Conservation (phyloP, 37 sponge, comb jelly and placozoan species). For the Diacarnus erythraeanus region DNA sequence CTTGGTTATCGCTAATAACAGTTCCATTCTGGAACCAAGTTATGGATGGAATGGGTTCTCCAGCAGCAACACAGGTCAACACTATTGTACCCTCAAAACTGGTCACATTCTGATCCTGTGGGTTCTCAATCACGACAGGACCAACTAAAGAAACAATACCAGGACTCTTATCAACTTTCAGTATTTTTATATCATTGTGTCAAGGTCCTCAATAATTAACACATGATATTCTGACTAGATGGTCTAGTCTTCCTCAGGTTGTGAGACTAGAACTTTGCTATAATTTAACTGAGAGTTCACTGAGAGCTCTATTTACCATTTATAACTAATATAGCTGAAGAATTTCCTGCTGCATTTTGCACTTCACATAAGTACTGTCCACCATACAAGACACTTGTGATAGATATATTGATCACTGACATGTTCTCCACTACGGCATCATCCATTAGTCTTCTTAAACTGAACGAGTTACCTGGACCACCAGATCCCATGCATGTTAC, state of each 20-base stretch:
- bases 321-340: not conserved
- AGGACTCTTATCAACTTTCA: too few species aligned
- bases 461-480: conserved; percentile 49
- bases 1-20: not conserved
- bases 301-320: conserved; percentile 21
- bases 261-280: conserved; percentile 11
- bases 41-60: conserved; percentile 44
- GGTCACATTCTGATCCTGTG: conserved; percentile 19
- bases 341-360: conserved; percentile 62
- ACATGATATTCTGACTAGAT: too few species aligned
- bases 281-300: too few species aligned
- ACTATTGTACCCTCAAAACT: not conserved
- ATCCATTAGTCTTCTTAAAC: conserved; percentile 5
- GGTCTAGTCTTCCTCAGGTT: not conserved
- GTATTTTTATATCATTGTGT: too few species aligned
- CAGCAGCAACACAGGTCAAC: conserved; percentile 36
- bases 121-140: conserved; percentile 29
- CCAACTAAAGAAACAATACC: conserved; percentile 40
- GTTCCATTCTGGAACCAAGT: conserved; percentile 64
- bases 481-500: conserved; percentile 62
- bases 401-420: not conserved
- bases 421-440: not conserved
- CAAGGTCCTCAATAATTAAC: too few species aligned
- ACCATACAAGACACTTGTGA: conserved; percentile 23
- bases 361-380: conserved; percentile 65